Conservation (phyloP, 2,888 invertebrate species). For the Ommatoiulus sabulosus region DNA sequence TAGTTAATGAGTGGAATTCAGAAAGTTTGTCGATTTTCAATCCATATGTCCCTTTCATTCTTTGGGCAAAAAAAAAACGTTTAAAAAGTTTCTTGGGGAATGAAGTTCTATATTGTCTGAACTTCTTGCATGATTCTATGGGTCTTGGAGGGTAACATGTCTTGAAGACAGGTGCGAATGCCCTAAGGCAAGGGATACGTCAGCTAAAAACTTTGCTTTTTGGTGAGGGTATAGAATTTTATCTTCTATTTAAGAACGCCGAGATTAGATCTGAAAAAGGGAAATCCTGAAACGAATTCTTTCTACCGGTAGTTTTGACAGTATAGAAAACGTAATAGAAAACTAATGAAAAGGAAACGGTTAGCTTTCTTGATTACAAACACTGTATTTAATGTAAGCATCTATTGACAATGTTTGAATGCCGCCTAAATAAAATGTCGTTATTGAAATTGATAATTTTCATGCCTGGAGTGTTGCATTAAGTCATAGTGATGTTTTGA, state of each 20-base stretch:
- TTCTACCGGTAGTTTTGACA: not conserved
- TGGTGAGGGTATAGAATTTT: not conserved
- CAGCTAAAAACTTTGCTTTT: slow-evolving; percentile 1
- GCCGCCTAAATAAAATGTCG: not conserved
- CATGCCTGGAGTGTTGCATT: not conserved
- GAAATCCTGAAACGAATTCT: slow-evolving; percentile 19
- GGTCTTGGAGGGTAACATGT: not conserved
- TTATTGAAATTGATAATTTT: slow-evolving; percentile 7
- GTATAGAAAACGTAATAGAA: not conserved
- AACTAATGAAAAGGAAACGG: not conserved
- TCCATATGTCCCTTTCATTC: not conserved
- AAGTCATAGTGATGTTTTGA: not conserved
- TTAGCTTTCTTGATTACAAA: not conserved
- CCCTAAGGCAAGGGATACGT: not conserved
- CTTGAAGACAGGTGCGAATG: not conserved
- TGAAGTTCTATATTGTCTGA: not conserved
- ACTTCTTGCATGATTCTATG: not conserved
- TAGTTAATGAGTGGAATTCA: no score
- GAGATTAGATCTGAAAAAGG: slow-evolving; percentile 11
- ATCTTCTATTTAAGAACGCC: not conserved
- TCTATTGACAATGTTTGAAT: not conserved
- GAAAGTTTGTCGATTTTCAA: not conserved
- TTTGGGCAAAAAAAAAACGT: no score
- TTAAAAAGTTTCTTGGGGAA: no score
- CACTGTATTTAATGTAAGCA: not conserved